Conservation (phyloP, 2,888 invertebrate genomes). For the Trisateles emortualis region DNA sequence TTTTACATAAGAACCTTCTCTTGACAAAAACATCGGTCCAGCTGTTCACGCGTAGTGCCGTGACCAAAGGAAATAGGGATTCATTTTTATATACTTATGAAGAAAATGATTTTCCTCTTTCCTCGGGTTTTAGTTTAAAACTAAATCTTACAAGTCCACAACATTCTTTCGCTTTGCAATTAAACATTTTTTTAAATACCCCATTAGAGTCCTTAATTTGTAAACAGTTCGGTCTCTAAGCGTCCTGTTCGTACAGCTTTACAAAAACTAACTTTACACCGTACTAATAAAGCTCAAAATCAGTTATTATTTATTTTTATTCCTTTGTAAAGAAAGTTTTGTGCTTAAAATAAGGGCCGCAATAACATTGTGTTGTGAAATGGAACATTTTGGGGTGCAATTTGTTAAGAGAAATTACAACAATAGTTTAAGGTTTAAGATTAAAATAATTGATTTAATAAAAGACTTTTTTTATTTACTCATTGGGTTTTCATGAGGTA, state of each 20-base stretch:
- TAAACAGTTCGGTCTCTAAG: slow-evolving; percentile 46
- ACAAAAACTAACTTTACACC: neutral
- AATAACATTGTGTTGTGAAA: slow-evolving; percentile 46
- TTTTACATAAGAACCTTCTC: too few species aligned
- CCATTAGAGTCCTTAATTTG: slow-evolving; percentile 71
- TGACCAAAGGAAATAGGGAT: too few species aligned
- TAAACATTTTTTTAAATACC: slow-evolving; percentile 68
- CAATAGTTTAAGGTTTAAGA: slow-evolving; percentile 21
- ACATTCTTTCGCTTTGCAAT: slow-evolving; percentile 52
- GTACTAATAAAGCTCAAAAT: neutral
- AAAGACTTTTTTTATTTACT: neutral
- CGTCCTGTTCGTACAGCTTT: slow-evolving; percentile 25
- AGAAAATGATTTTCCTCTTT: too few species aligned
- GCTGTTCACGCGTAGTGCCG: too few species aligned
- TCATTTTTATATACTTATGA: too few species aligned
- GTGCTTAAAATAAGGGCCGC: slow-evolving; percentile 44
- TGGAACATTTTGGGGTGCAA: slow-evolving; percentile 39
- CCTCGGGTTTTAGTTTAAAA: too few species aligned
- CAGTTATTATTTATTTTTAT: neutral
- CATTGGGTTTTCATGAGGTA: slow-evolving; percentile 2
- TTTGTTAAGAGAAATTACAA: slow-evolving; percentile 39
- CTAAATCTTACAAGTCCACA: slow-evolving; percentile 41
- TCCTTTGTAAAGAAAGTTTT: slow-evolving; percentile 35
- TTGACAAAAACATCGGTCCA: too few species aligned
- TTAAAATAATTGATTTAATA: slow-evolving; percentile 1